A percentile compares a stretch with the other conserved stretches of the same genome.
Conservation (phyloP, 2,888 invertebrate genomes). For the Nomada flava region DNA sequence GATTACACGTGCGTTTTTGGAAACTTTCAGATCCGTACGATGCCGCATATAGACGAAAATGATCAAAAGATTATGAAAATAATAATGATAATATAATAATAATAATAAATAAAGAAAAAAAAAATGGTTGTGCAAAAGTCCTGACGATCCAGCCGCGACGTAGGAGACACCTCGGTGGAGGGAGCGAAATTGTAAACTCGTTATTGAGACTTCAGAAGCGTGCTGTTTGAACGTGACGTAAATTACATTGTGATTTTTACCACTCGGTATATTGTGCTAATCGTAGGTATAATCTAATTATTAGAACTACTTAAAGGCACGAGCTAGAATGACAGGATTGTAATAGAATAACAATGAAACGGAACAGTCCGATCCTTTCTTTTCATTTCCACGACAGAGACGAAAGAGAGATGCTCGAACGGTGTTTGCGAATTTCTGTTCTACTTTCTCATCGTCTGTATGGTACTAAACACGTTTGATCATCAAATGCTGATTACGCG, state of each 20-base stretch:
- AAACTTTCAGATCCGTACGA: neutral
- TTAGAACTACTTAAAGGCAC: constrained; percentile 62
- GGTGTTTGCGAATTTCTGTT: neutral
- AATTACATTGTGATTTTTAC: constrained; percentile 72
- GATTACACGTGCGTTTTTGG: constrained; percentile 17
- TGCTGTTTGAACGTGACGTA: constrained; percentile 67
- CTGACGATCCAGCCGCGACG: constrained; percentile 35
- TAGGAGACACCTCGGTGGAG: neutral
- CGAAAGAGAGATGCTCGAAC: neutral
- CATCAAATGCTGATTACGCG: constrained; percentile 7
- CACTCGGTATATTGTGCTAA: constrained; percentile 72
- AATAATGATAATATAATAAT: no score
- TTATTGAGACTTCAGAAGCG: constrained; percentile 51
- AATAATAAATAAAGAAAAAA: no score
- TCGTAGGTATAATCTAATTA: constrained; percentile 73
- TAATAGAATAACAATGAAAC: constrained; percentile 47
- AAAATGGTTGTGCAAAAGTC: constrained; percentile 56
- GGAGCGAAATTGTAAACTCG: constrained; percentile 37
- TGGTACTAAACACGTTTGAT: constrained; percentile 31
- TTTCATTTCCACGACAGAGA: constrained; percentile 1
- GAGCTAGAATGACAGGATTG: constrained; percentile 49
- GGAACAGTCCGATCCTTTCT: constrained; percentile 54
- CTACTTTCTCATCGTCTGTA: constrained; percentile 33
- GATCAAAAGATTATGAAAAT: constrained; percentile 15
- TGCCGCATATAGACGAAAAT: constrained; percentile 24